A percentile compares a stretch with the other conserved stretches of the same genome.
Evolutionary conservation across 2,113 vertebrate species (phyloP).

Genomic region (Quiscalus mexicanus): DNA sequence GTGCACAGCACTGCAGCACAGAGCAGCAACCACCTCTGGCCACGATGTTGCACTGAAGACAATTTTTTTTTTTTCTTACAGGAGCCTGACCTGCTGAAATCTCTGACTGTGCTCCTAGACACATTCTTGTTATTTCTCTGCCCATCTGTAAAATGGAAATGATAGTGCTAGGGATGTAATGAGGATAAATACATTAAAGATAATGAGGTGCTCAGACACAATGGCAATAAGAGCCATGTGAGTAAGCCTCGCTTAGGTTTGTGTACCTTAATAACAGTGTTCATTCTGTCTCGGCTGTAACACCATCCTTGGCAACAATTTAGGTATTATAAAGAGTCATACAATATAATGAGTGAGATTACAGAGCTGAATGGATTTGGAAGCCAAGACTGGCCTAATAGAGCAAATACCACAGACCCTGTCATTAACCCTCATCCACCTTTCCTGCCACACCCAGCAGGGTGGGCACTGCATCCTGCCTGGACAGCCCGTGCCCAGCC

Average conservation of each 20-base stretch:
- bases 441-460: not conserved
- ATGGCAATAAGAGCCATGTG: not conserved
- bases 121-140: not conserved
- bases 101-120: not conserved
- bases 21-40: not conserved
- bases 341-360: constrained; percentile 68
- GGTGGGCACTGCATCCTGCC: not conserved
- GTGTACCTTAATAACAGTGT: constrained; percentile 65
- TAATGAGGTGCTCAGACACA: constrained; percentile 28
- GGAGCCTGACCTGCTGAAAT: not conserved
- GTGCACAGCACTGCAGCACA: rapidly evolving
- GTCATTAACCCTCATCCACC: constrained; percentile 32
- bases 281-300: constrained; percentile 36
- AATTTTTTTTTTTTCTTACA: not conserved
- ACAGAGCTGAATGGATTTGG: constrained; percentile 71
- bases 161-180: constrained; percentile 18
- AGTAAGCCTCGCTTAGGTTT: constrained; percentile 52
- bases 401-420: constrained; percentile 43
- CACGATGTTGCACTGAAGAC: rapidly evolving
- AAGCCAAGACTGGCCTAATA: constrained; percentile 65
- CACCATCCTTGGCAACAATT: constrained; percentile 60
- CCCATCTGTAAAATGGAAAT: constrained; percentile 47
- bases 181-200: constrained; percentile 50
- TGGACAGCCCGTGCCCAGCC: not conserved
- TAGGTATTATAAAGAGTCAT: constrained; percentile 64